Evolutionary conservation across 2,113 vertebrate species (phyloP), one percentile per base, ranked within the genome.

Genomic region (Meriones unguiculatus): DNA sequence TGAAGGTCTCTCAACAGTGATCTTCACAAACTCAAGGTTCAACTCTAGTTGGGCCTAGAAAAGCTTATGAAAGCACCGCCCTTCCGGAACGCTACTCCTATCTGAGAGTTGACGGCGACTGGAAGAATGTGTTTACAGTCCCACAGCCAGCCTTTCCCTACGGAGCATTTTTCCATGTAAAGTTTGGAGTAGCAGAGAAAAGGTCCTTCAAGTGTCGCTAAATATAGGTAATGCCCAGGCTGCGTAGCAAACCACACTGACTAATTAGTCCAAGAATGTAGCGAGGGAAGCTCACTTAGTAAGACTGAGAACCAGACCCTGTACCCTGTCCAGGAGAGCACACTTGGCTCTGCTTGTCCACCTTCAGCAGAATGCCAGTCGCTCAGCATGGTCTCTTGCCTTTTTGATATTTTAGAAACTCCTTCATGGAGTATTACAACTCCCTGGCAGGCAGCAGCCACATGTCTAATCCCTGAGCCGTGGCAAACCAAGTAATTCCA

Each of bases 51-150:
- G 59, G 20, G 2, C 81, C 52, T 90, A 35, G 86, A 92, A 64
- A 67, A 52, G 70, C 46, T 35, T 7, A 35, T 38, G 57, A n/a
- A 93, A 85, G 46, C 22, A 52, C 38, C 92, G 76, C 70, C 76
- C 76, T 2, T 84, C 88, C 67, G 52, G 41, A 52, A 41, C 46
- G 81, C 22, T 76, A n/a, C 46, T 81, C 93, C 59, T 76, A 87
- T 95, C 62, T 75, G 54, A 90, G 88, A 96, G 52, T 25, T 70
- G 25, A 92, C 5, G 59, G 32, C 76, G 57, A 90, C 82, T 73
- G 32, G 87, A 87, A 87, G 17, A 93, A 78, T 72, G 22, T 59
- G 14, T 92, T 93, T 95, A 90, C 78, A 92, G 92, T 94, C 38
- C 73, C 14, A 54, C n/a, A 78, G 52, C 76, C 41, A 32, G 70